Evolutionary conservation across 2,797 vertebrate genomes (phyloP).

Genomic region (Artibeus lituratus): DNA sequence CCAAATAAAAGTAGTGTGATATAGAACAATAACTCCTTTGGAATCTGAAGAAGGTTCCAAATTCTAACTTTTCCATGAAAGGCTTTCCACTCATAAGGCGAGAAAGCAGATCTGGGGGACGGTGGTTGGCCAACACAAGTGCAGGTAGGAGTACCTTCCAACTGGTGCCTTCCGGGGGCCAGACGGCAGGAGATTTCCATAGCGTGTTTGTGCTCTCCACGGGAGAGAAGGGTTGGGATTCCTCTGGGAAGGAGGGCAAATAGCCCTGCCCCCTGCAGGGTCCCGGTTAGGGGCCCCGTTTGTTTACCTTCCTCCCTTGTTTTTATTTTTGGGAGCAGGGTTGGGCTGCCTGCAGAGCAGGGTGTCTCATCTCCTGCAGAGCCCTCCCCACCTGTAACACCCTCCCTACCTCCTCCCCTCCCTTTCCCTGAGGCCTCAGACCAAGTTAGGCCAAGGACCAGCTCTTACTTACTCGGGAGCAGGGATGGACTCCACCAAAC

Average conservation of each 20-base stretch:
- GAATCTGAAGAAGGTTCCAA: conserved; percentile 16
- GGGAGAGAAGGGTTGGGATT: conserved; percentile 48
- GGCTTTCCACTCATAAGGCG: neutral
- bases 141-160: conserved; percentile 18
- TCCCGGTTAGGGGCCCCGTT: neutral
- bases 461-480: conserved; percentile 24
- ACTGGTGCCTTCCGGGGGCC: conserved; percentile 14
- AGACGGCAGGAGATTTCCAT: conserved; percentile 34
- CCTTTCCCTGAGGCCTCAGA: conserved; percentile 35
- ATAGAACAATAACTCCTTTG: neutral
- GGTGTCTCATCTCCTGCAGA: neutral
- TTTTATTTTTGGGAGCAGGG: conserved; percentile 55
- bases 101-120: neutral
- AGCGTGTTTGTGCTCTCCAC: conserved; percentile 60
- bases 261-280: neutral
- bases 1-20: neutral
- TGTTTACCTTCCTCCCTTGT: conserved; percentile 62
- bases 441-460: neutral
- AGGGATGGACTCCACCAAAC: conserved; percentile 39
- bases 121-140: neutral
- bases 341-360: neutral
- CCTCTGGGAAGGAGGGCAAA: conserved; percentile 33
- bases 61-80: conserved; percentile 51
- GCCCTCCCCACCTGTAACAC: conserved; percentile 22
- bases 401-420: neutral